These are phyloP conservation scores for Ariopsis seemanni DNA, from an alignment of 2,113 vertebrate genomes.

Conservation along the genomic window DNA sequence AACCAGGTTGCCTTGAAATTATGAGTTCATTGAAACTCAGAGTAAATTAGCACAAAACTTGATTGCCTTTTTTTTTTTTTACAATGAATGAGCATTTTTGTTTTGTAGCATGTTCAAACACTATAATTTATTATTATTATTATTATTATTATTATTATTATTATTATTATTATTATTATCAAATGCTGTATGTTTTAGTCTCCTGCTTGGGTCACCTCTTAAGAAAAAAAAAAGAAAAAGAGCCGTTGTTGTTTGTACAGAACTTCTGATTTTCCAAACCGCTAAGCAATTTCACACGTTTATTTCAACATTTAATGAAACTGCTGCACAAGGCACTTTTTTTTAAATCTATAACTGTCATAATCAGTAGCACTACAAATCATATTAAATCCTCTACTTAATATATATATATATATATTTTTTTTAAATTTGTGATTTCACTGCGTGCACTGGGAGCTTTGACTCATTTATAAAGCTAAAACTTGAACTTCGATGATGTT, in stretches of 20 bases:
- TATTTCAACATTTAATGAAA: background rate
- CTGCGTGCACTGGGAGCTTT: background rate
- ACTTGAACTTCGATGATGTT: background rate
- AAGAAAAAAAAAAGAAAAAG: background rate
- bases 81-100: no score
- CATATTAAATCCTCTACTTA: no score
- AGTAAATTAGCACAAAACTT: no score
- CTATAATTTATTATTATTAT: no score
- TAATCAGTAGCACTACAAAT: no score
- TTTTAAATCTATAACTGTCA: no score
- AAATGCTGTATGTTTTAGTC: background rate
- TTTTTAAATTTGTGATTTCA: background rate
- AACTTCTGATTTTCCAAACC: background rate
- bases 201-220: background rate
- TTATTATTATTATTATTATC: background rate
- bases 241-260: background rate
- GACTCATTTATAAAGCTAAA: background rate
- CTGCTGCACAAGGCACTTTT: background rate
- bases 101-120: no score
- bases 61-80: no score
- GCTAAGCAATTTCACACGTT: background rate
- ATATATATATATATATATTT: no score
- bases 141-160: no score
- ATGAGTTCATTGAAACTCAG: no score
- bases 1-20: no score